Conservation (phyloP, 2,113 vertebrate species). For the Oncorhynchus mykiss region DNA sequence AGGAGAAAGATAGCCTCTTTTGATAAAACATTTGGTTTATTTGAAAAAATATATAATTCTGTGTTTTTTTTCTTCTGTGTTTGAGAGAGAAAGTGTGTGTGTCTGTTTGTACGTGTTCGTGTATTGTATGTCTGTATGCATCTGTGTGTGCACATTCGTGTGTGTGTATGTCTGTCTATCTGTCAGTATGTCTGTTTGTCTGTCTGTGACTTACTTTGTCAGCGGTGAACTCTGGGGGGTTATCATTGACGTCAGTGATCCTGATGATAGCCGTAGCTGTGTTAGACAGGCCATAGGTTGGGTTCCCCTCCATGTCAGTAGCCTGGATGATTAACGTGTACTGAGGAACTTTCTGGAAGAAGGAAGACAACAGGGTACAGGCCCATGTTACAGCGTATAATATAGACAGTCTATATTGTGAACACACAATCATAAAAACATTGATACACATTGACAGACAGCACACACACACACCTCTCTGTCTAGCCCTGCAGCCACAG, state of each 20-base stretch:
- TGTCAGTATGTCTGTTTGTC: background rate
- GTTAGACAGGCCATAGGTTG: slow-evolving; percentile 95
- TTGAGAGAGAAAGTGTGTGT: no score
- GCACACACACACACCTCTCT: slow-evolving; percentile 80
- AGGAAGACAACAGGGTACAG: background rate
- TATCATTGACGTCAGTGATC: slow-evolving; percentile 96
- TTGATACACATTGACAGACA: slow-evolving; percentile 12
- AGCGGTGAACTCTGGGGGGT: slow-evolving; percentile 93
- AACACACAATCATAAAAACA: slow-evolving; percentile 5
- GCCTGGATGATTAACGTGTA: slow-evolving; percentile 98
- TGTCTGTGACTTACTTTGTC: slow-evolving; percentile 73
- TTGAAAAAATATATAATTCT: background rate
- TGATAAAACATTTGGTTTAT: background rate
- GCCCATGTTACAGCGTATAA: background rate
- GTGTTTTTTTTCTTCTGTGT: no score
- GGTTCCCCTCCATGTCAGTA: slow-evolving; percentile 98
- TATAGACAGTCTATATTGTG: background rate
- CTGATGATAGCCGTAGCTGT: slow-evolving; percentile 94
- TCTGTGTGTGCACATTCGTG: background rate
- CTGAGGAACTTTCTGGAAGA: slow-evolving; percentile 90
- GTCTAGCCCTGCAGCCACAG: slow-evolving; percentile 93
- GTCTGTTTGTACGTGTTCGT: no score
- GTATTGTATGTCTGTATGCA: no score
- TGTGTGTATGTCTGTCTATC: background rate
- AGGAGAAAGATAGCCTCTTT: no score